Evolutionary conservation across 1,140 invertebrate species (phyloP), one percentile per base, ranked within the genome.

Genomic region (Calosoma granatense): DNA sequence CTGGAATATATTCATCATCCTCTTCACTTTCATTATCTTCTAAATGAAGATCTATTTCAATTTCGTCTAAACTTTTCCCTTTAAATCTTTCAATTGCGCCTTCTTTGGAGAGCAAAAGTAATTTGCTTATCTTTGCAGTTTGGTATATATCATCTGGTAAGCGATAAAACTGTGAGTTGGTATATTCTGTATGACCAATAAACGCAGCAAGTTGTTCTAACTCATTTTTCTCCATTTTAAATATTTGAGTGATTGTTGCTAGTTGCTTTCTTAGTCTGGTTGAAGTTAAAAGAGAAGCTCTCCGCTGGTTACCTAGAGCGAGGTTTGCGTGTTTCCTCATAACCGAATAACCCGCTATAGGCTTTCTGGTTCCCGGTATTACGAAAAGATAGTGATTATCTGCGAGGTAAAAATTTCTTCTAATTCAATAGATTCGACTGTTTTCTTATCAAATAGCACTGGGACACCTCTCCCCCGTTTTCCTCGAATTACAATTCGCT

Each of bases 201-300:
- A 69, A 68, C 22, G 51, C 61, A 57, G 66, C 56, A 19, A 55
- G 15, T 53, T 67, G 64, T 21, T 67, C 65, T n/a, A 67, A 53
- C 17, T 68, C 65, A 43, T 56, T 57, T 59, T 68, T 61, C 15
- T 57, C 52, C 61, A 67, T 64, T 43, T 17, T 63, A 41, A 69
- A 67, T 15, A 69, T 56, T 61, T 70, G 68, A n/a, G 63, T 57
- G 23, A 68, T 59, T 0, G 68, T 68, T 2, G 65, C 67, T 53
- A 70, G 57, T 61, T 65, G 62, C 63, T 70, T 64, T 54, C 62
- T 12, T 17, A 64, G 47, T 54, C 52, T 20, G 56, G 63, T 64
- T 51, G 62, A 54, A 1, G 61, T 54, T n/a, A n/a, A n/a, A n/a
- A n/a, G n/a, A 4, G 63, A 59, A 9, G 60, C 59, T 60, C 61